Base-by-base conservation (phyloP, 1,140 invertebrate genomes). In the Zaprionus inermis region DNA sequence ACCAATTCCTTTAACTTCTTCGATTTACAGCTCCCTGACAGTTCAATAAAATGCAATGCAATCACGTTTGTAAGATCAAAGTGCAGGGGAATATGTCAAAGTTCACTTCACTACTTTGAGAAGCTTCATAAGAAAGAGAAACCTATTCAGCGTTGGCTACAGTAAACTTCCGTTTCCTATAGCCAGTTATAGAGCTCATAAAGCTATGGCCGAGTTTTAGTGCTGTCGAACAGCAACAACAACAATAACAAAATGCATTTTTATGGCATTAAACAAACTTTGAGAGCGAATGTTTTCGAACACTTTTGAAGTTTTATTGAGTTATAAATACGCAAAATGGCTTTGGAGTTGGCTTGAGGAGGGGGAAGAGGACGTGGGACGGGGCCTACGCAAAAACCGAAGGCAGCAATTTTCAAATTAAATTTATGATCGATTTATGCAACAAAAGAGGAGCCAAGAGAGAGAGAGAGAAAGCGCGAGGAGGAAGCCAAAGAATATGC, bases 261-360 rank as follows among this genome's bases (percentile, higher is more conserved):
- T 86, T 83, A 86, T 86, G 69, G 83, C 72, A 77, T 88, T 86
- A 86, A 86, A 86, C 83, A 86, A 86, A 88, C 83, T 83, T 83
- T 88, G 83, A 86, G 83, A 86, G 79, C 67, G 83, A 67, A 83
- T 88, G 83, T 88, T 88, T 88, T 88, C 80, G 80, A 83, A 88
- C 84, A 88, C 83, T 88, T 88, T 88, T 88, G 83, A 88, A 88
- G 83, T 88, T 89, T 88, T 88, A 88, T 88, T 89, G 84, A 89
- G 84, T 88, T 88, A 88, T 88, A 88, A 88, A 88, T 88, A 88
- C 83, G 71, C 83, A 89, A 81, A 84, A 83, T 75, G 67, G 67
- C 83, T 88, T 75, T 89, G 67, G 77, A 83, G 79, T 79, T 80
- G 46, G 16, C 30, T 28, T 3, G 3, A 28, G 24, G 24, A 28